Evolutionary conservation across 1,140 invertebrate species (phyloP), one percentile per base, ranked within the genome.

Genomic region (Formica exsecta): DNA sequence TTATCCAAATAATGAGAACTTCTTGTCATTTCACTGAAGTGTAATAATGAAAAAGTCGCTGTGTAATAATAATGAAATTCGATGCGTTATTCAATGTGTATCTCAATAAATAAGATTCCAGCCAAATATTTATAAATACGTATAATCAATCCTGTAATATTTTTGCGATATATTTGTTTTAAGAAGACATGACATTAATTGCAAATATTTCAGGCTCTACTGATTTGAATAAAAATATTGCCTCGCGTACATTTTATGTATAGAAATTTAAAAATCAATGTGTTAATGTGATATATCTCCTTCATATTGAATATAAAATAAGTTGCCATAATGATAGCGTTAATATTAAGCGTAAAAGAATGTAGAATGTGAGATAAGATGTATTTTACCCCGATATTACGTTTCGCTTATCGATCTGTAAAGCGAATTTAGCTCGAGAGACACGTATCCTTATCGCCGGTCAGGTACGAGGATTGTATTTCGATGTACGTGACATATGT

Each of bases 401-500:
- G 8, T 57, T 62, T 44, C 38, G 54, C 13, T 38, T 65, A 64
- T 66, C 44, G 51, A 71, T 48, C 22, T 80, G 13, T 73, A 62
- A 51, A 68, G 2, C 16, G 19, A 76, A 70, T 25, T 25, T 25
- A 54, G 4, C 13, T 44, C 2, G 1, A 61, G 3, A 61, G 36
- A 86, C 59, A 66, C 75, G 81, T 80, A 68, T 16, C 29, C 22
- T 16, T 54, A 57, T 61, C 65, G 70, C 41, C 68, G 19, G 19
- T 62, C 62, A 22, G 25, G 19, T 36, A 25, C 32, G 59, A 57
- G 48, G 38, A 81, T 86, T 84, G 71, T 62, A 36, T 88, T 86
- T 73, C 48, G 44, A 54, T 57, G 48, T 84, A 88, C 85, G 51
- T 89, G 85, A 90, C 73, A 62, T 64, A 62, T 19, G 73, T 80